Percentiles rank a stretch among this genome's conserved stretches.
Evolutionary conservation across 1,140 invertebrate genomes (phyloP).

Genomic region (Drosophila truncata): DNA sequence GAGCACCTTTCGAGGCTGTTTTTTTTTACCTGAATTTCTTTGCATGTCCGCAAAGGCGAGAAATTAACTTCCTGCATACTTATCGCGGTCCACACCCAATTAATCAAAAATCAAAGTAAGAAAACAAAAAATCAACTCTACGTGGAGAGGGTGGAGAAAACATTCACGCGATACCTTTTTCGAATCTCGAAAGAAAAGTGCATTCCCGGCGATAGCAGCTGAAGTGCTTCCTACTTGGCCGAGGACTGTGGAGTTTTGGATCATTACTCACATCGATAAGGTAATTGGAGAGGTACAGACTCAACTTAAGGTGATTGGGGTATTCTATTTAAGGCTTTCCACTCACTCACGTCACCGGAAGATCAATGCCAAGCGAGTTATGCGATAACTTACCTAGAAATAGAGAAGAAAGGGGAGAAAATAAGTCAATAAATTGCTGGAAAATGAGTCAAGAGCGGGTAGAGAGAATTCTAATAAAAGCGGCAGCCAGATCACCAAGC

Average conservation of each 20-base stretch:
- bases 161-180: slow-evolving; percentile 62
- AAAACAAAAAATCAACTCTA: slow-evolving; percentile 16
- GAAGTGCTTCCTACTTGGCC: slow-evolving; percentile 50
- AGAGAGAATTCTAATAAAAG: slow-evolving; percentile 16
- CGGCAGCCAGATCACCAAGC: slow-evolving; percentile 51
- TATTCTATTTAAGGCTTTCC: slow-evolving; percentile 36
- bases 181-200: neutral
- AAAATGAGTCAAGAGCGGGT: slow-evolving; percentile 43
- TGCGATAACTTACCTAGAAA: slow-evolving; percentile 68
- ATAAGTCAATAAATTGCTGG: slow-evolving; percentile 53
- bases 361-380: slow-evolving; percentile 28
- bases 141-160: slow-evolving; percentile 35
- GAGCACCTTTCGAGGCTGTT: slow-evolving; percentile 11
- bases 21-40: slow-evolving; percentile 19
- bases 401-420: slow-evolving; percentile 42
- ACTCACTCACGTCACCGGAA: slow-evolving; percentile 54
- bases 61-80: slow-evolving; percentile 73
- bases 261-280: slow-evolving; percentile 69
- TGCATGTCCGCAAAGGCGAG: slow-evolving; percentile 29
- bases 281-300: slow-evolving; percentile 33
- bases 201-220: slow-evolving; percentile 43
- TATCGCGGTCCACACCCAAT: slow-evolving; percentile 51
- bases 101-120: slow-evolving; percentile 67
- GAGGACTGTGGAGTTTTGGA: neutral
- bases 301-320: slow-evolving; percentile 15